A percentile compares a stretch with the other conserved stretches of the same genome.
Evolutionary conservation across 2,888 invertebrate species (phyloP).

Genomic region (Chirona hameri): DNA sequence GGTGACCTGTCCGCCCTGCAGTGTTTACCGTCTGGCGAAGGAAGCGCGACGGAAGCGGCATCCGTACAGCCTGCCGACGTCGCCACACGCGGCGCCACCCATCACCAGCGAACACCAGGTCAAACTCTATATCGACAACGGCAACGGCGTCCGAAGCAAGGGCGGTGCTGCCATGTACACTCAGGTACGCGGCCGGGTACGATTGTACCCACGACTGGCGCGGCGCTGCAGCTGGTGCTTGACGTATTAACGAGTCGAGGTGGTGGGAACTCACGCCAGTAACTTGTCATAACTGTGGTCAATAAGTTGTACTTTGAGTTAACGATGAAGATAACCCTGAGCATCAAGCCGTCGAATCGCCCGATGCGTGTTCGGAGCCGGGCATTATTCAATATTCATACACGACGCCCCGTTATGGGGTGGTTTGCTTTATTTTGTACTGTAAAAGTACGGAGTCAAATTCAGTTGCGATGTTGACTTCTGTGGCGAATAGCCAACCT

Average conservation of each 20-base stretch:
- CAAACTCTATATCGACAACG: slow-evolving; percentile 88
- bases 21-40: slow-evolving; percentile 64
- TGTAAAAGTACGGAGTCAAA: too few species aligned
- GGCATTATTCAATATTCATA: too few species aligned
- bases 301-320: too few species aligned
- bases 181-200: slow-evolving; percentile 65
- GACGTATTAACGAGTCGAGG: not conserved
- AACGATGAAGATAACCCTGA: too few species aligned
- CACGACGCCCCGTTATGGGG: too few species aligned
- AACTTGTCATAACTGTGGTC: too few species aligned
- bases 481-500: too few species aligned
- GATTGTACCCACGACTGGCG: not conserved
- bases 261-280: too few species aligned
- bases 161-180: slow-evolving; percentile 77
- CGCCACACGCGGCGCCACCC: slow-evolving; percentile 54
- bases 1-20: slow-evolving; percentile 43
- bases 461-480: too few species aligned
- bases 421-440: too few species aligned
- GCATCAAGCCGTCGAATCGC: too few species aligned
- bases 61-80: slow-evolving; percentile 47
- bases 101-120: slow-evolving; percentile 78
- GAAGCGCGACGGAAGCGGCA: slow-evolving; percentile 59
- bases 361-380: too few species aligned
- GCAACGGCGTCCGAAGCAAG: slow-evolving; percentile 69
- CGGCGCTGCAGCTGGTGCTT: not conserved